Evolutionary conservation across 1,140 invertebrate genomes (phyloP).

Genomic region (Meteorus sp.): DNA sequence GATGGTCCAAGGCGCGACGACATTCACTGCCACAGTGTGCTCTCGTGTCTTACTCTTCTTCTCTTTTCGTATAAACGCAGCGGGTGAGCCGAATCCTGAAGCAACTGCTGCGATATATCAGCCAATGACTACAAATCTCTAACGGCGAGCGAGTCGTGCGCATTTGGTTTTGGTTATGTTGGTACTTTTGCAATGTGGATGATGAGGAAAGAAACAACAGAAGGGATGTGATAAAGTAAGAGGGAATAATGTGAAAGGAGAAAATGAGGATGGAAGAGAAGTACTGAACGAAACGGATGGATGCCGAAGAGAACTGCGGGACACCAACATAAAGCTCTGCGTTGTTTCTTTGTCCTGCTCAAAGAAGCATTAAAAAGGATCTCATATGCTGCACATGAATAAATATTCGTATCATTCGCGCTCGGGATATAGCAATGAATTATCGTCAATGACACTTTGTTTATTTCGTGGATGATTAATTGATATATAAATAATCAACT

Average conservation of each 20-base stretch:
- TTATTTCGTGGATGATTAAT: slow-evolving; percentile 17
- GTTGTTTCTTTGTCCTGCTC: slow-evolving; percentile 17
- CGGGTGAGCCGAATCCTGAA: slow-evolving; percentile 34
- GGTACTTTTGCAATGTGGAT: slow-evolving; percentile 4
- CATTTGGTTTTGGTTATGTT: slow-evolving; percentile 20
- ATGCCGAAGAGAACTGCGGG: slow-evolving; percentile 14
- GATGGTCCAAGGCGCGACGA: slow-evolving; percentile 10
- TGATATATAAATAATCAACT: slow-evolving; percentile 1
- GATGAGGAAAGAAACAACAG: slow-evolving; percentile 1
- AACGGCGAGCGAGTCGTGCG: slow-evolving; percentile 19
- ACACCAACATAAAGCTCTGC: neutral
- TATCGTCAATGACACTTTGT: slow-evolving; percentile 13
- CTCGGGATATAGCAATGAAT: slow-evolving; percentile 12
- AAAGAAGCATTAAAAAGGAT: slow-evolving; percentile 11
- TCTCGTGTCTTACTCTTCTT: no score
- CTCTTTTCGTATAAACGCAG: slow-evolving; percentile 40
- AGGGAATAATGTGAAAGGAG: neutral
- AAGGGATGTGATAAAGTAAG: neutral
- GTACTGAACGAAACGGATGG: neutral
- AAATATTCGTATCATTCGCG: slow-evolving; percentile 12
- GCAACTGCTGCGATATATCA: slow-evolving; percentile 42
- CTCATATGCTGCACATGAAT: no score
- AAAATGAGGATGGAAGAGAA: neutral
- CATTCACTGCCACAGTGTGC: no score
- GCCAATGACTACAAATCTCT: slow-evolving; percentile 41